A percentile compares a stretch with the other conserved stretches of the same genome.
Conservation (phyloP, 1,140 invertebrate species). For the Bemisia tabaci region DNA sequence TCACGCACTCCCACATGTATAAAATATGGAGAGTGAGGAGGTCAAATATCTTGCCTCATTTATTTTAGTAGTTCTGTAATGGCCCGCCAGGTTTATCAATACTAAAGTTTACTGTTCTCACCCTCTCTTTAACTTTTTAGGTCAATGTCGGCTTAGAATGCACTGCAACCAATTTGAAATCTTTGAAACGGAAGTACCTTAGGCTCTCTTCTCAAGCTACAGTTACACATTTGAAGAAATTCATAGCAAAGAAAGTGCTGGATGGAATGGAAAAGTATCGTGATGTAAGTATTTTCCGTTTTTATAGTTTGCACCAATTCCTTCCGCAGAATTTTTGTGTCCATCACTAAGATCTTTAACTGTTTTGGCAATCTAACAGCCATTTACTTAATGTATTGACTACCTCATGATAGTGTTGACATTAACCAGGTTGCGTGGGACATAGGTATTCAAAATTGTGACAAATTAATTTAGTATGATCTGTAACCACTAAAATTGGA, state of each 20-base stretch:
- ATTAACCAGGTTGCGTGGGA: no score
- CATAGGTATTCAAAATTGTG: no score
- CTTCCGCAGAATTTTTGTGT: not conserved
- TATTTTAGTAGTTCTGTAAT: no score
- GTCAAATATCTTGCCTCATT: no score
- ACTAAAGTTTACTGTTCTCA: no score
- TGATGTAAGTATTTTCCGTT: conserved; percentile 64
- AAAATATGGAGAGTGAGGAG: no score
- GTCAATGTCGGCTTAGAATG: conserved; percentile 83
- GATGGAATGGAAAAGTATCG: conserved; percentile 83
- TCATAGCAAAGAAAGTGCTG: conserved; percentile 89
- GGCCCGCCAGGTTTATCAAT: no score
- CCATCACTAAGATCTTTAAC: conserved; percentile 3
- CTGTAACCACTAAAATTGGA: no score
- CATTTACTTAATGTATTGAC: not conserved
- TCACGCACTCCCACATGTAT: no score
- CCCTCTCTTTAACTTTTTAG: conserved; percentile 29
- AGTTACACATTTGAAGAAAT: conserved; percentile 93
- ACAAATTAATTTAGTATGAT: no score
- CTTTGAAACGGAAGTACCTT: conserved; percentile 76
- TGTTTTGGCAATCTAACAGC: conserved; percentile 4
- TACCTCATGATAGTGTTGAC: not conserved
- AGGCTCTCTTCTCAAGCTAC: conserved; percentile 91
- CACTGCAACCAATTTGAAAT: conserved; percentile 66
- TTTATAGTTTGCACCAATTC: not conserved